phyloP scores from a whole-genome alignment of 2,888 invertebrate genomes.

The Orchesellides sinensis region DNA sequence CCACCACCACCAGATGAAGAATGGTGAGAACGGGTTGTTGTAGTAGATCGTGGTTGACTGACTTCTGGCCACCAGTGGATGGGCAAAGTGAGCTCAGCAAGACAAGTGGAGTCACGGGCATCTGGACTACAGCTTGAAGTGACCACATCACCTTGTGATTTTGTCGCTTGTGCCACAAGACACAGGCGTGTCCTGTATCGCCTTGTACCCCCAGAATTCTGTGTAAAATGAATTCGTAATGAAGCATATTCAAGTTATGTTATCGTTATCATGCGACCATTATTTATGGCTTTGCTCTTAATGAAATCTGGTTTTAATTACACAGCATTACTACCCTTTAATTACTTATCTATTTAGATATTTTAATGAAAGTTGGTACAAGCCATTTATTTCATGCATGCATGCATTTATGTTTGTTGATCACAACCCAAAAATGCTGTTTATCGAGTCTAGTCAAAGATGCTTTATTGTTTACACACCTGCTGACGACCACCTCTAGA shows the following conservation, averaged over 20 bases:
- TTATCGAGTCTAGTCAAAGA: too few species aligned
- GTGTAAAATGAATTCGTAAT: neutral
- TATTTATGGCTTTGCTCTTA: too few species aligned
- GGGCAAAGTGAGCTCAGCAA: conserved; percentile 92
- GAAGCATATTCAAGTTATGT: too few species aligned
- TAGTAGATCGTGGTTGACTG: conserved; percentile 78
- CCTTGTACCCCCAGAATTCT: conserved; percentile 64
- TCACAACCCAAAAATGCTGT: too few species aligned
- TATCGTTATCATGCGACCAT: too few species aligned
- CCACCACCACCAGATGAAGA: conserved; percentile 78
- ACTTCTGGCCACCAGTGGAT: conserved; percentile 93
- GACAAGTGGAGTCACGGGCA: conserved; percentile 94
- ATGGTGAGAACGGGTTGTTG: conserved; percentile 77
- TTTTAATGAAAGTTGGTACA: too few species aligned
- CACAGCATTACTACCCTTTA: too few species aligned
- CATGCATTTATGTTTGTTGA: neutral
- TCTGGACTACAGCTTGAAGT: conserved; percentile 96
- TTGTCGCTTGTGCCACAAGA: conserved; percentile 76
- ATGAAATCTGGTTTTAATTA: too few species aligned
- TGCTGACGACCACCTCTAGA: conserved; percentile 81
- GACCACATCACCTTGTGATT: conserved; percentile 77
- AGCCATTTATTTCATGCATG: neutral
- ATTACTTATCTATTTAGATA: too few species aligned
- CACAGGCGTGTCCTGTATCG: conserved; percentile 73
- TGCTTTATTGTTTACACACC: conserved; percentile 85